Evolutionary conservation across 1,140 invertebrate species (phyloP), one percentile per base, ranked within the genome.

Genomic region (Procambarus clarkii): DNA sequence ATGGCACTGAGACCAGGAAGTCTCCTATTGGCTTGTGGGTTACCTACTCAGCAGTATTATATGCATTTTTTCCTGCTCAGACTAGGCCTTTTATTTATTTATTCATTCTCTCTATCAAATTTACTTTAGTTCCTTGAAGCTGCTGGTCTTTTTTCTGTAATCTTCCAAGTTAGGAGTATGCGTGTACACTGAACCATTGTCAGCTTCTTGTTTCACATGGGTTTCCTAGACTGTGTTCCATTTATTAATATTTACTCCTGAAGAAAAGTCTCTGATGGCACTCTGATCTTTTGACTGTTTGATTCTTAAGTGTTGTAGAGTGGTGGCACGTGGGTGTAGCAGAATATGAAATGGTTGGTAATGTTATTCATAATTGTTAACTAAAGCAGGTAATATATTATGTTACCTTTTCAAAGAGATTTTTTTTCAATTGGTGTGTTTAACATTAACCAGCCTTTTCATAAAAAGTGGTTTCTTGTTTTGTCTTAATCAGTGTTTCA

Each of bases 21-120:
- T 88, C 48, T n/a, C 64, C 76, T 77, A 76, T 82, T 84, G 82
- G 82, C 88, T 91, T 85, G 54, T 79, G 54, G 81, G 86, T 79
- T 88, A 58, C 45, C 64, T 88, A 54, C 86, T 88, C 86, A 71
- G 86, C 86, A 88, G 86, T 88, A 88, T 81, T 88, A 81, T 74
- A 71, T 88, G 86, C 86, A 88, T 88, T 88, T 71, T 85, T 85
- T 88, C 60, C 78, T 88, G 86, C 86, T 88, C 86, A 88, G 78
- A 79, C 86, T 81, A 88, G 46, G 86, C 79, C 58, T 77, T 88
- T 88, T 80, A 79, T 81, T 88, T 82, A 74, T 81, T 88, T 64
- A 87, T 34, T 79, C 60, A 64, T 87, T 80, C 46, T 80, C n/a
- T 74, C 45, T 48, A 46, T 88, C 46, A 34, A 86, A 50, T 50